phyloP scores from a whole-genome alignment of 2,797 vertebrate species.

The Harpagifer antarcticus region DNA sequence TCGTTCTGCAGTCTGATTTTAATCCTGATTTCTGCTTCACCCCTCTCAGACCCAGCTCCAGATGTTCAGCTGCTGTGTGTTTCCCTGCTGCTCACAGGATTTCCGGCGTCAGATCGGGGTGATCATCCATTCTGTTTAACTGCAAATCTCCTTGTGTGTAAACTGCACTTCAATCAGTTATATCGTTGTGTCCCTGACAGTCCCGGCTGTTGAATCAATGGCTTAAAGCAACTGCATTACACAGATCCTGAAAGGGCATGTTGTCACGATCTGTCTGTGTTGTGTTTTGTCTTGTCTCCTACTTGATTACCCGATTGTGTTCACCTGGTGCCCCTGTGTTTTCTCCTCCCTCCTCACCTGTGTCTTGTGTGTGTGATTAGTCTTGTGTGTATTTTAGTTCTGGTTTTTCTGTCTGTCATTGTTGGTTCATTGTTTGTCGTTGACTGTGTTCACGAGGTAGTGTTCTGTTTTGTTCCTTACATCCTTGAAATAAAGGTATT shows the following conservation, averaged over 20 bases:
- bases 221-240: slow-evolving; percentile 42
- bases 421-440: too few species aligned
- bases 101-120: slow-evolving; percentile 27
- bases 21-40: slow-evolving; percentile 49
- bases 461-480: too few species aligned
- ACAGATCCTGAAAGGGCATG: slow-evolving; percentile 46
- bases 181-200: slow-evolving; percentile 47
- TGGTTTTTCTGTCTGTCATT: too few species aligned
- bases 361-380: too few species aligned
- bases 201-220: slow-evolving; percentile 58
- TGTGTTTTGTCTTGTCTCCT: too few species aligned
- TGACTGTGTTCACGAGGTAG: too few species aligned
- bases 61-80: slow-evolving; percentile 63
- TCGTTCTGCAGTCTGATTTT: slow-evolving; percentile 41
- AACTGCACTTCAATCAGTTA: slow-evolving; percentile 60
- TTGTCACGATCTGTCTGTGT: too few species aligned
- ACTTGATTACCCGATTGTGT: too few species aligned
- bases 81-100: slow-evolving; percentile 37
- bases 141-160: slow-evolving; percentile 63
- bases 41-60: slow-evolving; percentile 54
- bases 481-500: too few species aligned
- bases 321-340: too few species aligned
- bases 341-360: too few species aligned
- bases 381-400: too few species aligned
- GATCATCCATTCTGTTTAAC: slow-evolving; percentile 61